Conservation (phyloP, 2,113 vertebrate species). For the Apus apus region DNA sequence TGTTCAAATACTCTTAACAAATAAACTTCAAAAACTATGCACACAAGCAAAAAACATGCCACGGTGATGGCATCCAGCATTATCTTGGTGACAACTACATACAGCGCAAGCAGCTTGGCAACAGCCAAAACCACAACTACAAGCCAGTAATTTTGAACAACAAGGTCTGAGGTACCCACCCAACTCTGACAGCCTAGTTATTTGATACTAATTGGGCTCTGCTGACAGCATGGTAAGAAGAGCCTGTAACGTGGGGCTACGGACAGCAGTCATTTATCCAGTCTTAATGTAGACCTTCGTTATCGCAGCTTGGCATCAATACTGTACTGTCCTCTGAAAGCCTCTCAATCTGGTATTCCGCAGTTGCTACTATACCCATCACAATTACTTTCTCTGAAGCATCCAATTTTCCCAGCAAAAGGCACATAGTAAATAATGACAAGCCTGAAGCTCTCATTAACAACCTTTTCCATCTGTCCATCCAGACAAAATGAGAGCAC, state of each 20-base stretch:
- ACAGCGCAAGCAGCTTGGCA: not conserved
- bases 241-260: not conserved
- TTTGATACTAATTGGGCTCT: constrained; percentile 22
- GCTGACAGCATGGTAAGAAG: not conserved
- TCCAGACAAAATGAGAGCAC: not conserved
- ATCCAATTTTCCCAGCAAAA: constrained; percentile 25
- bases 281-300: not conserved
- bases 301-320: not conserved
- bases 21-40: not conserved
- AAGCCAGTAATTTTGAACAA: constrained; percentile 2
- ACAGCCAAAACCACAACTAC: not conserved
- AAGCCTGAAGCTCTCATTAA: constrained; percentile 12
- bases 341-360: not conserved
- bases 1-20: not conserved
- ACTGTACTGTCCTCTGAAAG: not conserved
- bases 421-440: not conserved
- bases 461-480: not conserved
- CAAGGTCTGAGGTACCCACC: not conserved
- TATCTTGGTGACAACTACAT: not conserved
- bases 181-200: not conserved
- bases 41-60: not conserved
- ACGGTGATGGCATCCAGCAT: not conserved
- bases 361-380: not conserved
- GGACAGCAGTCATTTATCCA: not conserved
- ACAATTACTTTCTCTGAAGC: not conserved